Base-by-base conservation (phyloP, 2,888 invertebrate genomes). In the Callimorpha dominula region DNA sequence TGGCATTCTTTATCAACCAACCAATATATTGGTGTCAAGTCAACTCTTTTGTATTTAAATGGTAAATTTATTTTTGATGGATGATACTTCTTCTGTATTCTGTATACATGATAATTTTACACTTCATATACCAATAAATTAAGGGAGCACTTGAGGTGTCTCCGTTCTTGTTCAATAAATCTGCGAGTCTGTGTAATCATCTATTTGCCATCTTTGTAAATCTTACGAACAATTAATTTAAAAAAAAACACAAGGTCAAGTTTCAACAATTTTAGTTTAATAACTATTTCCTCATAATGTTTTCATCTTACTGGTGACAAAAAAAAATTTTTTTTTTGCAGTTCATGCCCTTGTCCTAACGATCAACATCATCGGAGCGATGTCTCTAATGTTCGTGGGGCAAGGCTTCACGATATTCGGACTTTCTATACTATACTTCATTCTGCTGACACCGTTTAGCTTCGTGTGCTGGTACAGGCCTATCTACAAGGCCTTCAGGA, bases 391-490 rank as follows among this genome's bases (percentile, higher is more conserved):
- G 92, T 95, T 98, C 80, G 94, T 96, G 66, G 89, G 89, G 17
- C 92, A 94, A 2, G 96, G 97, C 0, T 96, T 97, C 86, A 96
- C 97, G 42, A 97, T 97, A 77, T 98, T 99, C 91, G 98, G 99
- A 76, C 96, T 99, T 74, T 97, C 98, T 67, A 97, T 99, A 80
- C 96, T 99, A 64, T 99, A 98, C 96, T 97, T 98, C 80, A 90
- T 98, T 69, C 96, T 99, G 50, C 98, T 99, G 90, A 98, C 99
- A 31, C 99, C 99, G 42, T 98, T 99, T 94, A 99, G 99, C 71
- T 99, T 99, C 92, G 95, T 99, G 57, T 99, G 99, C 94, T 99
- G 99, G 99, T 99, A 99, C 96, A 97, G 99, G 91, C 99, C 99
- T 65, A 98, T 99, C 77, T 99, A 99, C 96, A 99, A 99, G 96